Evolutionary conservation across 2,797 vertebrate genomes (phyloP).

Genomic region (Ammospiza maritima): DNA sequence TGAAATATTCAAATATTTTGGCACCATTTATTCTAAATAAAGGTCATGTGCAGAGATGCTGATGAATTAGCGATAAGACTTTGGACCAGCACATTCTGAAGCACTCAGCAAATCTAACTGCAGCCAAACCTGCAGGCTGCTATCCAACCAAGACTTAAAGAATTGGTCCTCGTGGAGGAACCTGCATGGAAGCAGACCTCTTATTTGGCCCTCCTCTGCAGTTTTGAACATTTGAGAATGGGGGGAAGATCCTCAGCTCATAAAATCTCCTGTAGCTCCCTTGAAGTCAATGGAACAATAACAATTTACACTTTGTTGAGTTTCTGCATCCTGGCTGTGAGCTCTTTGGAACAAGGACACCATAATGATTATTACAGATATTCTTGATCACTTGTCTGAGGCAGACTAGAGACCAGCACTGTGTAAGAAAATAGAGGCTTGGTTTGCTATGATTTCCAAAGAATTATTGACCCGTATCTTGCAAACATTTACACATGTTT

Average conservation of each 20-base stretch:
- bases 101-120: not conserved
- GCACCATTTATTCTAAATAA: not conserved
- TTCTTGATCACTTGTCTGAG: constrained; percentile 35
- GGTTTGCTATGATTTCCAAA: constrained; percentile 61
- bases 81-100: not conserved
- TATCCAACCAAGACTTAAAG: constrained; percentile 8
- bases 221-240: constrained; percentile 42
- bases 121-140: constrained; percentile 18
- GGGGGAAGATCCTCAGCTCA: constrained; percentile 39
- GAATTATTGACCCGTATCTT: constrained; percentile 57
- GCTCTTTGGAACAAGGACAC: constrained; percentile 48
- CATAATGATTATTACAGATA: constrained; percentile 65
- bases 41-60: not conserved
- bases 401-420: not conserved
- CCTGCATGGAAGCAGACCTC: constrained; percentile 25
- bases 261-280: constrained; percentile 57
- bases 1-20: not conserved
- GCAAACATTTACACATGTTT: constrained; percentile 65
- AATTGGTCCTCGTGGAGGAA: constrained; percentile 45
- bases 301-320: constrained; percentile 60
- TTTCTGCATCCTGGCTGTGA: constrained; percentile 64
- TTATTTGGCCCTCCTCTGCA: constrained; percentile 11
- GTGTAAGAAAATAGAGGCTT: constrained; percentile 23
- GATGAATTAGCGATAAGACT: not conserved
- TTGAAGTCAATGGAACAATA: constrained; percentile 61